Evolutionary conservation across 2,113 vertebrate species (phyloP).

Genomic region (Hiodon alosoides): DNA sequence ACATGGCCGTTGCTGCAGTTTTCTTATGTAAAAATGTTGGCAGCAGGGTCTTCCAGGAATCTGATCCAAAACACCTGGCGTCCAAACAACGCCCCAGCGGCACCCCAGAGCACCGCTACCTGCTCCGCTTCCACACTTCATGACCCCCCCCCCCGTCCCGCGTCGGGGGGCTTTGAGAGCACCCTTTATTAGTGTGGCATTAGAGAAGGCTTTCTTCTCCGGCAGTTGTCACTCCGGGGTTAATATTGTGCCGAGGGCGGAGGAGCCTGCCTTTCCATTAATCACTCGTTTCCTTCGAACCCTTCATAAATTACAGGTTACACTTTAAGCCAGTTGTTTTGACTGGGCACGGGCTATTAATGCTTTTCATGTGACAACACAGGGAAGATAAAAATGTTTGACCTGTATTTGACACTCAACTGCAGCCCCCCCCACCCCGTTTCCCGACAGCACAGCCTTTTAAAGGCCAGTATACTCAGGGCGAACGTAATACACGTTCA

Average conservation of each 20-base stretch:
- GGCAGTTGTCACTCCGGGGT: neutral
- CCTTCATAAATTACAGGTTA: neutral
- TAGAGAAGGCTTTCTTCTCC: neutral
- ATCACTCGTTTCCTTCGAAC: neutral
- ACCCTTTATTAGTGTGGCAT: neutral
- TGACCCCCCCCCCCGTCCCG: neutral
- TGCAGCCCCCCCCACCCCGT: neutral
- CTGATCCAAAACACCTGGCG: neutral
- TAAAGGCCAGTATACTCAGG: neutral
- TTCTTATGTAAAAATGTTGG: neutral
- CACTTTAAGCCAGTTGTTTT: neutral
- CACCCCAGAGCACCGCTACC: neutral
- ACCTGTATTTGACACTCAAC: neutral
- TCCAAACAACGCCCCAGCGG: neutral
- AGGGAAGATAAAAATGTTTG: conserved; percentile 3
- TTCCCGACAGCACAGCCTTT: no score
- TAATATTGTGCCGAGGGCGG: conserved; percentile 4
- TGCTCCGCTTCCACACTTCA: neutral
- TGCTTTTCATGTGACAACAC: neutral
- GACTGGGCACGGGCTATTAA: neutral
- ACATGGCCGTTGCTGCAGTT: neutral
- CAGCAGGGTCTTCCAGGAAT: neutral
- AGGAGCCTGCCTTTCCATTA: neutral
- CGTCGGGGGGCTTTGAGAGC: neutral
- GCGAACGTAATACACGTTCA: neutral